These are phyloP conservation scores for Xiphydria camelus DNA, from an alignment of 2,888 invertebrate species.

Conservation along the genomic window DNA sequence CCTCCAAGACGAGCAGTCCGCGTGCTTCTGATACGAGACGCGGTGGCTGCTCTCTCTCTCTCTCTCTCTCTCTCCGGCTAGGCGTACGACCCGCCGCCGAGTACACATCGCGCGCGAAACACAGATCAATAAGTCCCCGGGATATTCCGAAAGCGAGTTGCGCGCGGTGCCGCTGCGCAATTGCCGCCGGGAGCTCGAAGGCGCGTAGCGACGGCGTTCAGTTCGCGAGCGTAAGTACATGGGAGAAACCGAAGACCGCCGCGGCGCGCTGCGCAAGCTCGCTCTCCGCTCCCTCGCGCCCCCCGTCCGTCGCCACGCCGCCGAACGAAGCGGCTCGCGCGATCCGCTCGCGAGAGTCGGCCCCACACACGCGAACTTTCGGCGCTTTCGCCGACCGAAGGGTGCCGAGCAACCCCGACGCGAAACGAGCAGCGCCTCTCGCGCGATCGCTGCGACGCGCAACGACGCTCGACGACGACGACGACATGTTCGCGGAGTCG, in stretches of 20 bases:
- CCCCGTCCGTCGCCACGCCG: no score
- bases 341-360: no score
- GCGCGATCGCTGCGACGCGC: slow-evolving; percentile 35
- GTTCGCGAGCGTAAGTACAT: slow-evolving; percentile 13
- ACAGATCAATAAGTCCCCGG: slow-evolving; percentile 41
- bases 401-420: slow-evolving; percentile 8
- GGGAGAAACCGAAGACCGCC: slow-evolving; percentile 21
- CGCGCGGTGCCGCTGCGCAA: no score
- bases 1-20: no score
- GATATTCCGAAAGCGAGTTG: slow-evolving; percentile 17
- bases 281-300: no score
- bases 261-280: no score
- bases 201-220: slow-evolving; percentile 19
- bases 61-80: not conserved
- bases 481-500: slow-evolving; percentile 43
- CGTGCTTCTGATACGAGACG: no score
- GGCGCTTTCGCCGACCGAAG: slow-evolving; percentile 1
- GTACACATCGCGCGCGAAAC: slow-evolving; percentile 36
- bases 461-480: slow-evolving; percentile 28
- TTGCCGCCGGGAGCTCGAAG: slow-evolving; percentile 29
- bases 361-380: slow-evolving; percentile 2
- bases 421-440: slow-evolving; percentile 16
- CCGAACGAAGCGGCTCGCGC: no score
- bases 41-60: not conserved
- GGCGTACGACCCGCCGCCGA: slow-evolving; percentile 2